Evolutionary conservation across 2,797 vertebrate species (phyloP).

Genomic region (Sebastes variabilis): DNA sequence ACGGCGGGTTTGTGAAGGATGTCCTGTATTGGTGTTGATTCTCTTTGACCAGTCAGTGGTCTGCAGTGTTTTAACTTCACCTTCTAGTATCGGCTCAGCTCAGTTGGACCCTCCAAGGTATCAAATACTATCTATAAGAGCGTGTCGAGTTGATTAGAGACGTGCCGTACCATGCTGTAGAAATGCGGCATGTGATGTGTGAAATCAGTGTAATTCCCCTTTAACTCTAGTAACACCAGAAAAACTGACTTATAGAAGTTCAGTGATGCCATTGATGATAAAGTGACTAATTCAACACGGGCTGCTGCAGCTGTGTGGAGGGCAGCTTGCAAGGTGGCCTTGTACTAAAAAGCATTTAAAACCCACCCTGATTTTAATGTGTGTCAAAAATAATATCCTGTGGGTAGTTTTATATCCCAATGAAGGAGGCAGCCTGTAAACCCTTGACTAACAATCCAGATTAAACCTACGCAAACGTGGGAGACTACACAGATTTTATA

Average conservation of each 20-base stretch:
- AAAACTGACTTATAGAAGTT: neutral
- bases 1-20: rapidly evolving
- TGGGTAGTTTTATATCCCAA: neutral
- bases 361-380: neutral
- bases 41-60: too few species aligned
- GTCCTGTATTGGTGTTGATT: too few species aligned
- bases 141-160: too few species aligned
- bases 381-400: slow-evolving; percentile 1
- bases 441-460: neutral
- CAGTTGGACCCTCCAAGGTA: too few species aligned
- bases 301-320: neutral
- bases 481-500: neutral
- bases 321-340: neutral
- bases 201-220: neutral
- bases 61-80: too few species aligned
- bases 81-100: too few species aligned
- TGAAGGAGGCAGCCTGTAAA: neutral
- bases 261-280: neutral
- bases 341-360: neutral
- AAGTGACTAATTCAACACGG: neutral
- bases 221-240: neutral
- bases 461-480: neutral
- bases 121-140: too few species aligned
- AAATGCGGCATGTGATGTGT: too few species aligned
- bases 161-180: rapidly evolving